phyloP scores from a whole-genome alignment of 1,140 invertebrate genomes.

The Paralvinella palmiformis region DNA sequence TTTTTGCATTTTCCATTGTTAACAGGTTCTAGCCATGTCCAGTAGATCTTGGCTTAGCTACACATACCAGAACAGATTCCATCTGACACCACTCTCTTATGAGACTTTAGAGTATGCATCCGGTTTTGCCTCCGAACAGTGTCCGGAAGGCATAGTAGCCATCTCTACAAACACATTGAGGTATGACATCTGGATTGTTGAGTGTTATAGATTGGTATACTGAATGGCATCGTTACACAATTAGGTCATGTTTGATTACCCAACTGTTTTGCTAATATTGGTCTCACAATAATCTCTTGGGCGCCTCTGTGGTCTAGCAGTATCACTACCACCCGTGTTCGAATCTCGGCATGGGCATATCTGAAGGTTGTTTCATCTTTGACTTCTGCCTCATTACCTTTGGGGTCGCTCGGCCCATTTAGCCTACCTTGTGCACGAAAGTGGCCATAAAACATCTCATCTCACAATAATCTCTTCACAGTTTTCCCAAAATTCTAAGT shows the following conservation, averaged over 20 bases:
- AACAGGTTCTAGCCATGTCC: slow-evolving; percentile 89
- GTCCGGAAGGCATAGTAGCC: slow-evolving; percentile 97
- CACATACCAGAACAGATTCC: slow-evolving; percentile 88
- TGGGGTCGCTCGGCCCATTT: no score
- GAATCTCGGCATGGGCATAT: no score
- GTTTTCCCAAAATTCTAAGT: no score
- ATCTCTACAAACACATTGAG: slow-evolving; percentile 96
- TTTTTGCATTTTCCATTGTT: no score
- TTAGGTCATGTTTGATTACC: background rate
- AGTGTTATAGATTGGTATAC: background rate
- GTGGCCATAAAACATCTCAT: no score
- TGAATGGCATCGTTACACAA: background rate
- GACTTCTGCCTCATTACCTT: no score
- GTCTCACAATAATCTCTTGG: no score
- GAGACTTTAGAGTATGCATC: slow-evolving; percentile 96
- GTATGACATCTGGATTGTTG: slow-evolving; percentile 29
- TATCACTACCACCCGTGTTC: no score
- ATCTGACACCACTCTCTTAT: slow-evolving; percentile 92
- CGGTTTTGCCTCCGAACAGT: slow-evolving; percentile 97
- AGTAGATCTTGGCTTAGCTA: slow-evolving; percentile 98
- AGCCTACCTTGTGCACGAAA: no score
- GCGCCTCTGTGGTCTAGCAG: no score
- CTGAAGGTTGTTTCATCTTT: no score
- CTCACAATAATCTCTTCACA: no score
- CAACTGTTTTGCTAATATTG: background rate